phyloP scores from a whole-genome alignment of 2,888 invertebrate species.

The Drosophila kuntzei region DNA sequence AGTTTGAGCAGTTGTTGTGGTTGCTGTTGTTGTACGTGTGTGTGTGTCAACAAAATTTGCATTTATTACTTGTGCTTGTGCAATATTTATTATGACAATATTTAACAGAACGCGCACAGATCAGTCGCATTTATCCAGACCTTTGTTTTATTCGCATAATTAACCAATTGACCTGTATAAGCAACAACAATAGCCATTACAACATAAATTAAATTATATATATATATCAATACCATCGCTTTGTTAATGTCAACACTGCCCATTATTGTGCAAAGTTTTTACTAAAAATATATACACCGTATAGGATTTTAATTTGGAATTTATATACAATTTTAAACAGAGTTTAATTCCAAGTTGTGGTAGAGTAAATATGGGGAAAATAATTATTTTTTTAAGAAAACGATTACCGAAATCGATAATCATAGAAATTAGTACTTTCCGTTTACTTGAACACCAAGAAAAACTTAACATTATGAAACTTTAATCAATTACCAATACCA shows the following conservation, averaged over 20 bases:
- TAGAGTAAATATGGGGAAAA: too few relatives aligned
- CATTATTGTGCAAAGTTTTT: neutral
- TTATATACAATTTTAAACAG: too few relatives aligned
- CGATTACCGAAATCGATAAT: too few relatives aligned
- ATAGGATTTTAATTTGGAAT: neutral
- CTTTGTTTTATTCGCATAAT: slow-evolving; percentile 50
- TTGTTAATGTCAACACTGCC: slow-evolving; percentile 1
- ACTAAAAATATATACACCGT: neutral
- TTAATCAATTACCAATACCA: too few relatives aligned
- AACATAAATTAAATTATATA: neutral
- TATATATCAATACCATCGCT: slow-evolving; percentile 19
- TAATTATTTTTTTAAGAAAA: too few relatives aligned
- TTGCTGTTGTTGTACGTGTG: too few relatives aligned
- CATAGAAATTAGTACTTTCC: too few relatives aligned
- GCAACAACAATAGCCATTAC: slow-evolving; percentile 14
- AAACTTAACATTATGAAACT: too few relatives aligned
- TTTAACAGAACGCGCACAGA: slow-evolving; percentile 42
- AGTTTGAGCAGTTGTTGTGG: slow-evolving; percentile 40
- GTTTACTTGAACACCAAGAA: too few relatives aligned
- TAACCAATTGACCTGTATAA: slow-evolving; percentile 48
- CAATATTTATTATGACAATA: slow-evolving; percentile 76
- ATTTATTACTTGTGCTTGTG: slow-evolving; percentile 50
- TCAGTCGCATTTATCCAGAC: slow-evolving; percentile 25
- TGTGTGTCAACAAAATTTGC: slow-evolving; percentile 31
- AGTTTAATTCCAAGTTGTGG: too few relatives aligned